Percentiles rank a stretch among this genome's conserved stretches.
Evolutionary conservation across 1,140 invertebrate species (phyloP).

Genomic region (Pteromalus puparum): DNA sequence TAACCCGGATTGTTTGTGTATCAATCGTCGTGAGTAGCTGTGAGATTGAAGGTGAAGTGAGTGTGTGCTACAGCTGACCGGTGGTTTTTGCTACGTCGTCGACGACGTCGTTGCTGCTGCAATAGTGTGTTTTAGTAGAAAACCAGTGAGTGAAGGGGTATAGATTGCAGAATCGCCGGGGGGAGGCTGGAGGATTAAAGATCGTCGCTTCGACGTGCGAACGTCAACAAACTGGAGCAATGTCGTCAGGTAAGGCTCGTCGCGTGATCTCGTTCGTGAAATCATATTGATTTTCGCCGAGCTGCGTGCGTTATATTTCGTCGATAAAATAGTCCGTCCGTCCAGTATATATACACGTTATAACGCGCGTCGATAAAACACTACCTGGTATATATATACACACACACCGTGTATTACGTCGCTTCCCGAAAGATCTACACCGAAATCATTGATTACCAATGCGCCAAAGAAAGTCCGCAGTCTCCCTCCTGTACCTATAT

Average conservation of each 20-base stretch:
- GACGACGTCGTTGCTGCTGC: no score
- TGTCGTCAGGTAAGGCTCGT: slow-evolving; percentile 44
- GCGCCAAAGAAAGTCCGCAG: slow-evolving; percentile 4
- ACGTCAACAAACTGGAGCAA: slow-evolving; percentile 22
- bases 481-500: background rate
- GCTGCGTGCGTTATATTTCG: background rate
- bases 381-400: background rate
- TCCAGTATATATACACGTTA: no score
- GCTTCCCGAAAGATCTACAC: slow-evolving; percentile 5
- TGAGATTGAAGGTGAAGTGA: slow-evolving; percentile 1
- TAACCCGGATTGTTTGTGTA: background rate
- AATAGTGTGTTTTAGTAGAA: no score
- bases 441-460: slow-evolving; percentile 13
- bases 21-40: no score
- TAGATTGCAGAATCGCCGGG: no score
- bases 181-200: background rate
- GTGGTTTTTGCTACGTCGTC: no score
- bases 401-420: background rate
- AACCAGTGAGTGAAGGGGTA: no score
- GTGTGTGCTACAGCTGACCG: background rate
- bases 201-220: background rate
- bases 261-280: slow-evolving; percentile 7
- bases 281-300: slow-evolving; percentile 19
- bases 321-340: background rate
- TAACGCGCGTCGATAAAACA: background rate